A percentile compares a stretch with the other conserved stretches of the same genome.
Evolutionary conservation across 2,113 vertebrate genomes (phyloP).

Genomic region (Shinisaurus crocodilurus): DNA sequence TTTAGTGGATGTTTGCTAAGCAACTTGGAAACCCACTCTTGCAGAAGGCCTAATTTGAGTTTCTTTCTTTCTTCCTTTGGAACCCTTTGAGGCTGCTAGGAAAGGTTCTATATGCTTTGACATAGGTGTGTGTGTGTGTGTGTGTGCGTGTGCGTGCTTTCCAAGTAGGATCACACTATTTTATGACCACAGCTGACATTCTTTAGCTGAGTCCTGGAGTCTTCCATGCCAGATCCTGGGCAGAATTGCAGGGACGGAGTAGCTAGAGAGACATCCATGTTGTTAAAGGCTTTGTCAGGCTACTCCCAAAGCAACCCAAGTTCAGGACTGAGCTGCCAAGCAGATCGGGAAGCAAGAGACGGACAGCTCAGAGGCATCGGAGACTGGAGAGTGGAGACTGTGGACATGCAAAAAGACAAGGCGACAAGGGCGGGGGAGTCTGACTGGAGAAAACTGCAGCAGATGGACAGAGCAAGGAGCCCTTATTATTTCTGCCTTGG

Average conservation of each 20-base stretch:
- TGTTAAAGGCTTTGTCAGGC: fast-evolving
- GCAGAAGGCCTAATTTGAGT: fast-evolving
- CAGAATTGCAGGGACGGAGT: background rate
- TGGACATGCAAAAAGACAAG: fast-evolving
- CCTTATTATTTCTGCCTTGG: fast-evolving
- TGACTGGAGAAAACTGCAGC: background rate
- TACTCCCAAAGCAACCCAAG: background rate
- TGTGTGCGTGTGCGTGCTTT: background rate
- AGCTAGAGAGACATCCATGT: fast-evolving
- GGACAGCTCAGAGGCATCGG: background rate
- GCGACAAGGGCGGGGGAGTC: background rate
- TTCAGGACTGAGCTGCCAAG: conserved; percentile 8
- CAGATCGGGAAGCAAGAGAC: background rate
- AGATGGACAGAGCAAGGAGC: background rate
- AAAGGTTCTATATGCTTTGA: background rate
- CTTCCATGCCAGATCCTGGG: background rate
- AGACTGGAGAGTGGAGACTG: fast-evolving
- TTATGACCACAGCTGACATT: background rate
- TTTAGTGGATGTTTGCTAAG: background rate
- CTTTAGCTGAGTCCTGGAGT: fast-evolving
- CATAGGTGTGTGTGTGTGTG: fast-evolving
- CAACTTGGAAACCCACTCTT: background rate
- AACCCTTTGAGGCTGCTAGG: background rate
- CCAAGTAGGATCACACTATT: fast-evolving
- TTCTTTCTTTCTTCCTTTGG: background rate